Conservation (phyloP, 2,797 vertebrate species). For the Ceyx erithaca region DNA sequence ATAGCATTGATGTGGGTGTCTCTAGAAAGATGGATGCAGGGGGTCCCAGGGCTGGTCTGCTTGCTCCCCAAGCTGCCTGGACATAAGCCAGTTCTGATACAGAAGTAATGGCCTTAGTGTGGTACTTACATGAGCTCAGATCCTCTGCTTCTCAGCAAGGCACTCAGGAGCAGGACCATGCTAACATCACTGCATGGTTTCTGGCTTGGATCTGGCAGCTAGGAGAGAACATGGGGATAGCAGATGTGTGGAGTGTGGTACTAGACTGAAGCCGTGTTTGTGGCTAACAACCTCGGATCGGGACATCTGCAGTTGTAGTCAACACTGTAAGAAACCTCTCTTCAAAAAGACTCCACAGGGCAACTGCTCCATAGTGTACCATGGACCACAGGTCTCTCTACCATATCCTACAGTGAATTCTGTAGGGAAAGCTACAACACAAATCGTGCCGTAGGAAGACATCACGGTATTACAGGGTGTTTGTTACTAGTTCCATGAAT, state of each 20-base stretch:
- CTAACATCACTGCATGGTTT: not conserved
- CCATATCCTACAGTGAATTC: not conserved
- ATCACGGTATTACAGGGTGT: not conserved
- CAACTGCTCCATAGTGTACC: not conserved
- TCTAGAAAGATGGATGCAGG: not conserved
- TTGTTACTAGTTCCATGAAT: not conserved
- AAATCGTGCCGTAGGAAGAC: not conserved
- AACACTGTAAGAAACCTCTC: not conserved
- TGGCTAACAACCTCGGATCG: not conserved
- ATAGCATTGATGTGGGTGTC: not conserved
- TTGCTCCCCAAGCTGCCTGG: not conserved
- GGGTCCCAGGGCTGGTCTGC: not conserved
- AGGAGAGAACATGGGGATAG: not conserved
- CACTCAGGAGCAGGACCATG: not conserved
- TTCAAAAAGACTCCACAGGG: not conserved
- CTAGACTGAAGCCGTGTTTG: not conserved
- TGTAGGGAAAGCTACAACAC: not conserved
- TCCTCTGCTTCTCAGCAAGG: not conserved
- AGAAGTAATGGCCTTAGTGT: not conserved
- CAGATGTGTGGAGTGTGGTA: conserved; percentile 27
- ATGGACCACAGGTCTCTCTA: not conserved
- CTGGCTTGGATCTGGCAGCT: conserved; percentile 14
- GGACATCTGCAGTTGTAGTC: not conserved
- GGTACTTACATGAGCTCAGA: not conserved
- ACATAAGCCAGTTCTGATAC: not conserved